Evolutionary conservation across 2,888 invertebrate genomes (phyloP).

Genomic region (Tachina fera): DNA sequence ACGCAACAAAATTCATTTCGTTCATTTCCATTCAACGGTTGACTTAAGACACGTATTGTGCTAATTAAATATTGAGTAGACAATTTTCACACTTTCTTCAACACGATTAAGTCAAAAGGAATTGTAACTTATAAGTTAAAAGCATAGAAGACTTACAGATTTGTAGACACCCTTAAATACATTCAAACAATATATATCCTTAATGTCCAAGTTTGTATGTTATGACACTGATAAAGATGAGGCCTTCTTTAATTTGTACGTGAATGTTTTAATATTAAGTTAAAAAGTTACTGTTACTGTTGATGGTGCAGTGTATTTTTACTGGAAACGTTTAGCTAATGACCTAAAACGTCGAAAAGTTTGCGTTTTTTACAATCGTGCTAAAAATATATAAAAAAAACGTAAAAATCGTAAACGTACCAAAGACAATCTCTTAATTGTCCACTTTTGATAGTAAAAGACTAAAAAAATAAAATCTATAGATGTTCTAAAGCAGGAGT

Average conservation of each 20-base stretch:
- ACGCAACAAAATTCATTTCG: neutral
- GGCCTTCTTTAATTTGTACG: slow-evolving; percentile 19
- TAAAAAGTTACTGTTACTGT: neutral
- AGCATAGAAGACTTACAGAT: neutral
- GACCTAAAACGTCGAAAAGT: slow-evolving; percentile 53
- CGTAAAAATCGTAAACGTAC: neutral
- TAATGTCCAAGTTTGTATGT: neutral
- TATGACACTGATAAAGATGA: slow-evolving; percentile 11
- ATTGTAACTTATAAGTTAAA: neutral
- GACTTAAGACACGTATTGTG: slow-evolving; percentile 49
- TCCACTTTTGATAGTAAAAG: slow-evolving; percentile 26
- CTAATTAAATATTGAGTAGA: slow-evolving; percentile 67
- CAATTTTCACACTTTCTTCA: slow-evolving; percentile 57
- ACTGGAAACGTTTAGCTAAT: slow-evolving; percentile 50
- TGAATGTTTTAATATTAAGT: slow-evolving; percentile 19
- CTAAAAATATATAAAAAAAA: slow-evolving; percentile 9
- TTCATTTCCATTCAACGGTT: slow-evolving; percentile 36
- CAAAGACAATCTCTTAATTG: neutral
- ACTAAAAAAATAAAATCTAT: neutral
- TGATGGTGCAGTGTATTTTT: neutral
- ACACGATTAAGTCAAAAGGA: slow-evolving; percentile 39
- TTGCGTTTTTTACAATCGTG: neutral
- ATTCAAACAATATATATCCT: neutral
- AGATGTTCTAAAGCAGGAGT: too few species aligned
- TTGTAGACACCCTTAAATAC: neutral